phyloP scores from a whole-genome alignment of 2,797 vertebrate genomes.

The Salarias fasciatus region DNA sequence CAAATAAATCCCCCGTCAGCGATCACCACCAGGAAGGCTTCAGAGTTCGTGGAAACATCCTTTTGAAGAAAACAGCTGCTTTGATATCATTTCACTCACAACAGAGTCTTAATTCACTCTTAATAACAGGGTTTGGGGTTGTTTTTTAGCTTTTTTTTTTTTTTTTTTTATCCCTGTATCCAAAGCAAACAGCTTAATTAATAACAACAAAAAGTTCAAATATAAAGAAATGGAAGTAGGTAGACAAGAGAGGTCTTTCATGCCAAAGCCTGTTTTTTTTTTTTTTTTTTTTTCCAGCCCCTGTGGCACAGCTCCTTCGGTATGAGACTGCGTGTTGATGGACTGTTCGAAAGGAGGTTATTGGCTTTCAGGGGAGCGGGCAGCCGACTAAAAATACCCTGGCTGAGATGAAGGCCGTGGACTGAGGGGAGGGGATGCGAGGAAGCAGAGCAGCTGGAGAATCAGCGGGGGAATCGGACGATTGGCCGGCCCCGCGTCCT shows the following conservation, averaged over 20 bases:
- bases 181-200: conserved; percentile 2
- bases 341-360: conserved; percentile 71
- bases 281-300: background rate
- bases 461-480: conserved; percentile 32
- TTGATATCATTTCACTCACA: conserved; percentile 2
- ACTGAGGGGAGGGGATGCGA: conserved; percentile 39
- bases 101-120: background rate
- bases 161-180: background rate
- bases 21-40: conserved; percentile 25
- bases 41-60: conserved; percentile 10
- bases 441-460: conserved; percentile 49
- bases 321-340: conserved; percentile 27
- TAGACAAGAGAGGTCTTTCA: conserved; percentile 6
- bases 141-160: no score
- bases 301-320: background rate
- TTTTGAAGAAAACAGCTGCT: conserved; percentile 15
- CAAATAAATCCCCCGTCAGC: conserved; percentile 26
- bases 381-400: conserved; percentile 73
- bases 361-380: conserved; percentile 64
- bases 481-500: conserved; percentile 43
- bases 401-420: conserved; percentile 50
- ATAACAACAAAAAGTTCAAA: conserved; percentile 19
- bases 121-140: background rate
- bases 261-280: background rate
- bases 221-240: background rate